phyloP scores from a whole-genome alignment of 2,888 invertebrate genomes.

The Odontocolon sp. region DNA sequence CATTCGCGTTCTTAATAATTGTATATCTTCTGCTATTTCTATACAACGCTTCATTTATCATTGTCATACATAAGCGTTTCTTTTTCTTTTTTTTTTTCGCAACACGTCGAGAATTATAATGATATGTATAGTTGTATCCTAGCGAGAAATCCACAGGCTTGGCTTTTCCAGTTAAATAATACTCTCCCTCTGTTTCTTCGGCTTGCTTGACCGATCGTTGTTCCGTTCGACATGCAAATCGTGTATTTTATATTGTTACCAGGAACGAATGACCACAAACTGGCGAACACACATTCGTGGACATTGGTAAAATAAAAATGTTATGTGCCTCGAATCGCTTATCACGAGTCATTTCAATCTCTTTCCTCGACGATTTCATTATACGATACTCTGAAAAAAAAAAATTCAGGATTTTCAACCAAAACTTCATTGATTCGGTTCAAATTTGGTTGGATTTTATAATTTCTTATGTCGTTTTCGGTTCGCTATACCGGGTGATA shows the following conservation, averaged over 20 bases:
- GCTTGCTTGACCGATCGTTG: background rate
- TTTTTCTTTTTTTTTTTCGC: conserved; percentile 5
- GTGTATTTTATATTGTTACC: background rate
- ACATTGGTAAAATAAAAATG: background rate
- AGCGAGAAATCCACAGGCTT: conserved; percentile 34
- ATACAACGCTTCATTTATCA: conserved; percentile 6
- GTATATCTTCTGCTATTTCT: conserved; percentile 8
- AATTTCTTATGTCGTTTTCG: no score
- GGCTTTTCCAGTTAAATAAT: conserved; percentile 32
- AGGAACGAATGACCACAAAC: conserved; percentile 16
- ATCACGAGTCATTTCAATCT: background rate
- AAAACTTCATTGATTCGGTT: no score
- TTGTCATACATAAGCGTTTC: background rate
- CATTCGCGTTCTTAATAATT: background rate
- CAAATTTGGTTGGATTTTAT: no score
- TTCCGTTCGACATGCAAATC: conserved; percentile 34
- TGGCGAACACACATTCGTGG: background rate
- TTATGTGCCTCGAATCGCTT: conserved; percentile 2
- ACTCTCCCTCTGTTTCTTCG: background rate
- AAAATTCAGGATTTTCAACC: no score
- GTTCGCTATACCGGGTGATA: no score
- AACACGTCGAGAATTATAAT: conserved; percentile 4
- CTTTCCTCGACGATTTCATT: background rate
- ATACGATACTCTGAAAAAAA: no score
- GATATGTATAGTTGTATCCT: background rate